Evolutionary conservation across 2,797 vertebrate genomes (phyloP), one percentile per base, ranked within the genome.

Genomic region (Mycteria americana): DNA sequence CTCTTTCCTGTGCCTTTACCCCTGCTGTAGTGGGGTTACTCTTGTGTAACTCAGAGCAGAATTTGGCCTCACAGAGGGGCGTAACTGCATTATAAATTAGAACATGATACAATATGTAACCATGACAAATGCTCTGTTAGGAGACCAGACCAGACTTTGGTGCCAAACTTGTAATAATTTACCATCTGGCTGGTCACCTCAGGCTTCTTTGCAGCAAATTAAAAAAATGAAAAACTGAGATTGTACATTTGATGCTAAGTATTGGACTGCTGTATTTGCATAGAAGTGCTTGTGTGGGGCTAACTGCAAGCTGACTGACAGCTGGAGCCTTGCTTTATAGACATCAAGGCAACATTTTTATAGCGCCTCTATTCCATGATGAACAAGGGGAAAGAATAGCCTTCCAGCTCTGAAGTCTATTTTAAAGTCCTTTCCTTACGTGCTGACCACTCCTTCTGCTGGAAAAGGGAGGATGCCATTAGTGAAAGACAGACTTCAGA

Each of bases 81-180:
- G 50, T 72, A 91, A 90, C 77, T 57, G 63, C 57, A 30, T 70
- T 43, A 57, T 24, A 70, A 96, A 90, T 45, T 86, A 88, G 67
- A 92, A 72, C 82, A 78, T 67, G 77, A 86, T 68, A 68, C 73
- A 76, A 60, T 57, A 85, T 37, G 30, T 18, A 46, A 72, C 63
- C 63, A 54, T 53, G 41, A 91, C 41, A 92, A 88, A 94, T 45
- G 62, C 43, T 81, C 72, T 93, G 4, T 64, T 74, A 68, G 88
- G 75, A 87, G 54, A 92, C 33, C 45, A 92, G 60, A 88, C 59
- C 59, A 84, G 69, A 85, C 73, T 84, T 69, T 50, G 50, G 63
- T 95, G 89, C 90, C 78, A 95, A 83, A 89, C 50, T 77, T 81
- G 19, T 85, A 77, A 60, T 70, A 67, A 94, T 86, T 95, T 89